Base-by-base conservation (phyloP, 92 coral and sea anemone genomes). In the Epizoanthus rinbou region DNA sequence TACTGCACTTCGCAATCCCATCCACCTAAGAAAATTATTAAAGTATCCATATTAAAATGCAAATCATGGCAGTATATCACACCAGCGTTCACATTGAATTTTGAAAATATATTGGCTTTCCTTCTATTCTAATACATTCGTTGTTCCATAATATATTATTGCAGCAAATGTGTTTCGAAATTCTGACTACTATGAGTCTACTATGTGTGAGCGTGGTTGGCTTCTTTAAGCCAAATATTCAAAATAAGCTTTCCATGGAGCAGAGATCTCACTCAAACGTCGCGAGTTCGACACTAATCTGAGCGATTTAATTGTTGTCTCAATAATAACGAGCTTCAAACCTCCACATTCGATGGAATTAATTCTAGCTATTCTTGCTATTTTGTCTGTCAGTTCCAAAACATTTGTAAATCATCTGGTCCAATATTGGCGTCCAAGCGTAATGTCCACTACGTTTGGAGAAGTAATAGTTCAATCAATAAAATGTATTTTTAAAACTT, bases 101-200 rank as follows among this genome's bases (percentile, higher is more conserved):
- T 69, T 3, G 11, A 57, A 68, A 82, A 17, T 47, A 82, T 28
- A 82, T 66, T 15, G 79, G 86, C 37, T 31, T 82, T 1, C 33
- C 66, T 24, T 69, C 79, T 45, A 54, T 82, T 56, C 24, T 25
- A 16, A 69, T 69, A 16, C 18, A 68, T 82, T 67, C 62, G 62
- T 82, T 82, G 47, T 82, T 82, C 86, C 79, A 82, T 62, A 69
- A 35, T 45, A 82, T 71, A 6, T 69, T 69, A 33, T 82, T 25
- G 58, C 85, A 65, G 56, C 72, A 60, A 47, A 57, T 18, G 47
- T 69, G 25, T 82, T 57, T 22, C 72, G 80, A 53, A 83, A 83
- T 21, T 83, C 73, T 57, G 80, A 57, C 86, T 80, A 83, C 86
- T 80, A 83, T n/a, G n/a, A n/a, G n/a, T n/a, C n/a, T n/a, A n/a